Conservation (phyloP, 2,797 vertebrate genomes). For the Poliocrania exsul region DNA sequence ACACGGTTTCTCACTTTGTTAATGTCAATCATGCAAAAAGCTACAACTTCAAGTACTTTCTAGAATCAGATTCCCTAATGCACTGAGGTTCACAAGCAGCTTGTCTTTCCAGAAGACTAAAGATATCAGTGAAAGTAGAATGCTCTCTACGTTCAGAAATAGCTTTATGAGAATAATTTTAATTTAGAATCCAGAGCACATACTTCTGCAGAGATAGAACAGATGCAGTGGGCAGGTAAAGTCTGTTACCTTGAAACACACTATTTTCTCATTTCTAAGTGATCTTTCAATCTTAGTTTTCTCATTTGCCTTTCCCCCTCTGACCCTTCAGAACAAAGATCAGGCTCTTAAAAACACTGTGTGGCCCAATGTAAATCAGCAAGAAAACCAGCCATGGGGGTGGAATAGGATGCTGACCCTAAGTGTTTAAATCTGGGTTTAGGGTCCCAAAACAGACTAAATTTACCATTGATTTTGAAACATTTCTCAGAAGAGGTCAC, state of each 20-base stretch:
- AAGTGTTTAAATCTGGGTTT: background rate
- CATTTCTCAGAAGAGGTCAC: background rate
- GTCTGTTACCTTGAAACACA: background rate
- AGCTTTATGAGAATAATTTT: background rate
- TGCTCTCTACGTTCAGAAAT: background rate
- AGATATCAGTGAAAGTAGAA: background rate
- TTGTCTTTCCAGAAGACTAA: background rate
- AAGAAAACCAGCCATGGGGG: background rate
- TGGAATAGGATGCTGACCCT: fast-evolving
- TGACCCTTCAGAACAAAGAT: background rate
- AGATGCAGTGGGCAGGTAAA: background rate
- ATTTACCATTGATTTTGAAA: background rate
- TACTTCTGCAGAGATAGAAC: background rate
- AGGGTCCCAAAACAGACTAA: background rate
- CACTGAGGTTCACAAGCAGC: background rate
- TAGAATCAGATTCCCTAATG: background rate
- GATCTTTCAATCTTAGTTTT: background rate
- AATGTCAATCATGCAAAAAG: background rate
- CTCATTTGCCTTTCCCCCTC: background rate
- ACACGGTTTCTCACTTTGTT: background rate
- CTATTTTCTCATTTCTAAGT: background rate
- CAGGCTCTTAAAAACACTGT: background rate
- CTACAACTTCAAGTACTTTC: background rate
- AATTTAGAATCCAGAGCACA: background rate
- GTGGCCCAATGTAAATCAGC: background rate